Percentiles rank a stretch among this genome's conserved stretches.
phyloP scores from a whole-genome alignment of 2,113 vertebrate species.

The Onychostoma macrolepis region DNA sequence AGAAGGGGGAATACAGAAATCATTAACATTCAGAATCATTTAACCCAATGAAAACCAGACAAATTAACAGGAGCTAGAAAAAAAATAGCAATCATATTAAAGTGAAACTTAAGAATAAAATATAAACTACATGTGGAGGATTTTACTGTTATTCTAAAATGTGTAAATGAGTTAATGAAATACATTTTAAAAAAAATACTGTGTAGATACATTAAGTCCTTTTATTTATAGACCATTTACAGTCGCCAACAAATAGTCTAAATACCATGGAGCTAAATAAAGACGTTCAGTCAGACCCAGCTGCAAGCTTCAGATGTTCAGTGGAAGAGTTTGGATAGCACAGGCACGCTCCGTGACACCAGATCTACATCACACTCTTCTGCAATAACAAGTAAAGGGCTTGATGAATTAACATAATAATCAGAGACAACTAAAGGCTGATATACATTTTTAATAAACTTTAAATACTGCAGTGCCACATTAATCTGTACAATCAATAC shows the following conservation, averaged over 20 bases:
- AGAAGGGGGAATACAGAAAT: neutral
- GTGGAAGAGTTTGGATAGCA: conserved; percentile 27
- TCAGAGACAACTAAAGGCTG: neutral
- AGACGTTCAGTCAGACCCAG: conserved; percentile 20
- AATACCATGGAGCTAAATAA: conserved; percentile 41
- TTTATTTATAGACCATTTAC: neutral
- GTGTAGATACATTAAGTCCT: neutral
- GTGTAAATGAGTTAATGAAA: neutral
- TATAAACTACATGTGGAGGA: neutral
- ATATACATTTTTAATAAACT: neutral
- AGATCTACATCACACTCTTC: conserved; percentile 6
- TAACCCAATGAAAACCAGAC: neutral
- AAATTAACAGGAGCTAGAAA: neutral
- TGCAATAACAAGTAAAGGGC: neutral
- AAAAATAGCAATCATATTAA: neutral
- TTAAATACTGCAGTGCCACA: neutral
- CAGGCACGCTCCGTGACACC: neutral
- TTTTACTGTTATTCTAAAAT: neutral
- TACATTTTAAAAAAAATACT: neutral
- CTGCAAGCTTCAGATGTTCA: conserved; percentile 21
- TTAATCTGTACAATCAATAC: neutral
- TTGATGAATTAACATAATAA: neutral
- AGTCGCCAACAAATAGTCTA: neutral
- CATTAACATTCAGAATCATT: neutral
- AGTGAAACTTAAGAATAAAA: neutral